Evolutionary conservation across 2,797 vertebrate genomes (phyloP), one percentile per base, ranked within the genome.

Genomic region (Enteromius afrohamiltoni): DNA sequence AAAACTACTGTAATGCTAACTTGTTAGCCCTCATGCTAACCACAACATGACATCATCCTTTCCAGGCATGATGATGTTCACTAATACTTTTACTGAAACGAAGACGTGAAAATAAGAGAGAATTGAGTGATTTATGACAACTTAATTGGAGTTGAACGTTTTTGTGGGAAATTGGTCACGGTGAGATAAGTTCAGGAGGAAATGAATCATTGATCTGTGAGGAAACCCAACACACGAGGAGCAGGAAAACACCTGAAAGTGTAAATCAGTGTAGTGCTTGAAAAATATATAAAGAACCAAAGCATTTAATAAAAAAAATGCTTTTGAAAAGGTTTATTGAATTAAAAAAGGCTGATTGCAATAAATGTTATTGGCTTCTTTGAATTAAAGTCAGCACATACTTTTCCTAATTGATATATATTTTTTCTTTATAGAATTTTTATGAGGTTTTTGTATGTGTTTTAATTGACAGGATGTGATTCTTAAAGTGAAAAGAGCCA

Each of bases 401-500:
- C 45, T 14, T 79, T 73, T 65, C 8, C 2, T 68, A 31, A 0
- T 47, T 53, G 11, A 31, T 45, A 45, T 42, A 10, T 10, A 10
- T 42, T 42, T 42, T 34, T 51, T 31, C 34, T 11, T 5, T 3
- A 13, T 77, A 6, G 5, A 16, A 2, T 78, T 71, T 51, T 16
- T 1, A 10, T 37, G 64, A n/a, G 2, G 6, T 53, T 19, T 62
- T 8, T 53, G 1, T 73, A 6, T 68, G 26, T 82, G 3, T 77
- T 47, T 67, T 90, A 29, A 70, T 91, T 89, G 86, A 65, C 89
- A 95, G 95, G 91, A 87, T 89, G 89, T 93, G 90, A 95, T 95
- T 86, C 89, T 95, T 87, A 89, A 88, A 45, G 93, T 94, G 17
- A 95, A 95, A 87, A 92, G 92, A 90, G 94, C 94, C 85, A 95